Base-by-base conservation (phyloP, 2,113 vertebrate species). In the Panurus biarmicus region DNA sequence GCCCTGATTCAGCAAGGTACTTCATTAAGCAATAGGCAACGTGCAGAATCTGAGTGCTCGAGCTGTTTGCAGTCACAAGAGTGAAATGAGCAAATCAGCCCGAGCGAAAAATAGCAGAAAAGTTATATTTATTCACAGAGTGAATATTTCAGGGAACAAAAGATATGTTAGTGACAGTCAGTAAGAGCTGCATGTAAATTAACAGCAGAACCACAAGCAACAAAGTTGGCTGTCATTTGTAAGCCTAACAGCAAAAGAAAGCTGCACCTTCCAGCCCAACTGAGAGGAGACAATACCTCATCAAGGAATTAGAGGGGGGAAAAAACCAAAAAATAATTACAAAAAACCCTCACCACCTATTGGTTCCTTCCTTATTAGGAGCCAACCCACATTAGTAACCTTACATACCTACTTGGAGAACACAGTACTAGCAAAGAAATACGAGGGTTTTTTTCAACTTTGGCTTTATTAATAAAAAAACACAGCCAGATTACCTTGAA, bases 1-100 rank as follows among this genome's bases (percentile, higher is more conserved):
- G 85, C 89, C 89, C 87, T 94, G 93, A 97, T 95, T 94, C 93
- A 95, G 91, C 94, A 96, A 97, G 95, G 91, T 95, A 93, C 82
- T 95, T 96, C 94, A 93, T 89, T 80, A 94, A 95, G 89, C 74
- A 87, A 93, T 31, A 66, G 12, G 64, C 54, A 87, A 62, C 71
- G 74, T 80, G 57, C 67, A 51, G 81, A 76, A 69, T 31, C 14
- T 2, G 67, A 93, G 71, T 25, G 24, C 58, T 86, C 64, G 72
- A 13, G 38, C 72, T 62, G 62, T 64, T 92, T 85, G 76, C 78
- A 94, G 91, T 33, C 53, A 54, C 73, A 69, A 65, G 89, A 93
- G 47, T 53, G 78, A 95, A 94, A 93, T 40, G 75, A 95, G 95
- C 79, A 82, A 96, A 95, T 93, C 89, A 94, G 61, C 28, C 50